These are phyloP conservation scores for Vultur gryphus DNA, from an alignment of 2,797 vertebrate species.

Conservation along the genomic window DNA sequence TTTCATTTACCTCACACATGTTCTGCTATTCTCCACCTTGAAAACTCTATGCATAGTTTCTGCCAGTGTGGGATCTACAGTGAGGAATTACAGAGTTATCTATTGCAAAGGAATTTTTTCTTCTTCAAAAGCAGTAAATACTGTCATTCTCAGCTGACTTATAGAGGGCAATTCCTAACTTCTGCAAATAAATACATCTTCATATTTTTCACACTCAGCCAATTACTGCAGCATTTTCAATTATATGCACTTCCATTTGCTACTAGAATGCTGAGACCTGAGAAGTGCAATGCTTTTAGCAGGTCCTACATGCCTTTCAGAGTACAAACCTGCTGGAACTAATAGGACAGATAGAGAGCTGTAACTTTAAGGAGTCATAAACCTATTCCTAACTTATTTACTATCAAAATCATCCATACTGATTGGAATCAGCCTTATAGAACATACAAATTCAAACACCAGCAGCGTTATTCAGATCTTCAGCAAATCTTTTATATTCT, in stretches of 20 bases:
- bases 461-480: not conserved
- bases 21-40: not conserved
- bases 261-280: not conserved
- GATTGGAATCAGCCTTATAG: not conserved
- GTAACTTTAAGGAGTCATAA: not conserved
- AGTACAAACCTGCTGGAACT: not conserved
- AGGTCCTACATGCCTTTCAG: not conserved
- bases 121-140: not conserved
- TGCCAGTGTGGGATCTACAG: not conserved
- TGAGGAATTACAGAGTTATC: not conserved
- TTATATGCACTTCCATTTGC: not conserved
- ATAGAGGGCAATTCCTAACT: not conserved
- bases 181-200: not conserved
- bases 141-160: not conserved
- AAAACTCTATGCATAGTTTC: not conserved
- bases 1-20: not conserved
- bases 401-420: not conserved
- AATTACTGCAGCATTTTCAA: not conserved
- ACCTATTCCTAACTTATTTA: not conserved
- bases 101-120: not conserved
- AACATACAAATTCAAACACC: not conserved
- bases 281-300: slow-evolving; percentile 28
- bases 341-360: not conserved
- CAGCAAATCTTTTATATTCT: not conserved
- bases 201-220: not conserved